Conservation (phyloP, 1,140 invertebrate species). For the Anastatus disparis region DNA sequence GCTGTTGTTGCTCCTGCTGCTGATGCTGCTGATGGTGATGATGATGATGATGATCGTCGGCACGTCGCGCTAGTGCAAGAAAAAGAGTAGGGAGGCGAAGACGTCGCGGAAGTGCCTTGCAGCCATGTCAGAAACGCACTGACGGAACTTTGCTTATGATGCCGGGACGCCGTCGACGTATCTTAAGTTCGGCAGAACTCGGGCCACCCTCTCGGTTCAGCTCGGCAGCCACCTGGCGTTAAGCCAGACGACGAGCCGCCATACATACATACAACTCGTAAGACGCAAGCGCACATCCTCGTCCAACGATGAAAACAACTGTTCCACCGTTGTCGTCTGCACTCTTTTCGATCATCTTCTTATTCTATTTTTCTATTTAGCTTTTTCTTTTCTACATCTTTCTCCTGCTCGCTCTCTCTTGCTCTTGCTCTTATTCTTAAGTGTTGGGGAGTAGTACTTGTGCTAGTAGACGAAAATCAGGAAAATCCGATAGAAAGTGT, state of each 20-base stretch:
- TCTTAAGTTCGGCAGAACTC: slow-evolving; percentile 61
- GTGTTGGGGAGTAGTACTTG: no score
- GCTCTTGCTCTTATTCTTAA: not conserved
- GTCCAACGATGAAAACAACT: slow-evolving; percentile 38
- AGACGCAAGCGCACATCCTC: slow-evolving; percentile 20
- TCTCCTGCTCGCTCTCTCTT: not conserved
- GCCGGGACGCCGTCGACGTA: slow-evolving; percentile 47
- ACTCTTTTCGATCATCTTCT: not conserved
- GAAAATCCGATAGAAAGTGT: no score
- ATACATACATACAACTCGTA: not conserved
- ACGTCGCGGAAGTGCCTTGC: slow-evolving; percentile 60
- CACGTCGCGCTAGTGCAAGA: slow-evolving; percentile 1
- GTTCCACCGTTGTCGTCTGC: slow-evolving; percentile 18
- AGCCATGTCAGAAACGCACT: slow-evolving; percentile 66
- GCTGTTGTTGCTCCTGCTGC: no score
- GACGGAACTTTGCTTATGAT: slow-evolving; percentile 65
- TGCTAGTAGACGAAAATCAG: no score
- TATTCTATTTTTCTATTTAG: no score
- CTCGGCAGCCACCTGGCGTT: slow-evolving; percentile 60
- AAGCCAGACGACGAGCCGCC: slow-evolving; percentile 50
- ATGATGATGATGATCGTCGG: slow-evolving; percentile 8
- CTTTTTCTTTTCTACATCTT: not conserved
- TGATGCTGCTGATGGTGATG: no score
- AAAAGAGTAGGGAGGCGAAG: slow-evolving; percentile 27
- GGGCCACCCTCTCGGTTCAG: slow-evolving; percentile 61